phyloP scores from a whole-genome alignment of 2,797 vertebrate species.

The Garrulus glandarius region DNA sequence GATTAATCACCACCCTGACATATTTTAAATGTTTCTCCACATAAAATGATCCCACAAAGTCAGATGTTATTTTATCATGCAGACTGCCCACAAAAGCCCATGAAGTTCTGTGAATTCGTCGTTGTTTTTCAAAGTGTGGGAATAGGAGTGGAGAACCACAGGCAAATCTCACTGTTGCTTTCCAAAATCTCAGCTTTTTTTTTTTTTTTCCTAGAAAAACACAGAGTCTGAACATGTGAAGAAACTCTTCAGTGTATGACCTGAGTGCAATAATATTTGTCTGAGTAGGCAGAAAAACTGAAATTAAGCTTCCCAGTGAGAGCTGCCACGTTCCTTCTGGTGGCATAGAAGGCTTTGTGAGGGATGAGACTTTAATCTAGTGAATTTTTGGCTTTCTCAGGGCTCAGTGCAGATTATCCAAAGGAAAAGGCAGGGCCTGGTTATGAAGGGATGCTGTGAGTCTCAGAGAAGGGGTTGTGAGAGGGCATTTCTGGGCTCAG shows the following conservation, averaged over 20 bases:
- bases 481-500: neutral
- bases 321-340: neutral
- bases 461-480: neutral
- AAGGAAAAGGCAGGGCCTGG: neutral
- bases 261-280: neutral
- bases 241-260: neutral
- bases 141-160: neutral
- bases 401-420: neutral
- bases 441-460: fast-evolving
- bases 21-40: neutral
- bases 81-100: neutral
- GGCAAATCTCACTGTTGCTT: neutral
- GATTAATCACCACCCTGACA: neutral
- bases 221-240: neutral
- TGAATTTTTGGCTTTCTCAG: neutral
- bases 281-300: conserved; percentile 1
- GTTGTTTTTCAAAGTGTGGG: neutral
- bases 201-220: neutral
- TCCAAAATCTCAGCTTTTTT: neutral
- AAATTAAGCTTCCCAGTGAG: neutral
- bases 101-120: neutral
- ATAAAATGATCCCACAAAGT: neutral
- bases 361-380: neutral
- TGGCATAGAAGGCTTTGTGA: neutral
- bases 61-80: neutral